A percentile compares a stretch with the other conserved stretches of the same genome.
These are phyloP conservation scores for Eutrigla gurnardus DNA, from an alignment of 2,797 vertebrate species.

Conservation along the genomic window DNA sequence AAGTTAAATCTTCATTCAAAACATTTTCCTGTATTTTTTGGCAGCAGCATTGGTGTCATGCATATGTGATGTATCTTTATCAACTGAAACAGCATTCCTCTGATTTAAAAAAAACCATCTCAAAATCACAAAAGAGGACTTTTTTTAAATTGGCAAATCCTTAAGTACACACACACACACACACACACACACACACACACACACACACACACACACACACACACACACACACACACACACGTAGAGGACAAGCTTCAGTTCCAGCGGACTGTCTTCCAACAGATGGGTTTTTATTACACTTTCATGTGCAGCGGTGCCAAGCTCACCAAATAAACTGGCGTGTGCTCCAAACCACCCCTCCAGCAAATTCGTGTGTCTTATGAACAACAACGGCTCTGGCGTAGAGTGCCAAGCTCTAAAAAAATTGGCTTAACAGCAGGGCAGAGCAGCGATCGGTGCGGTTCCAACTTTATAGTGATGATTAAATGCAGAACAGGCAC, in stretches of 20 bases:
- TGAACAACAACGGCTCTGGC: constrained; percentile 69
- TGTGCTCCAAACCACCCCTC: constrained; percentile 52
- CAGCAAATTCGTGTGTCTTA: constrained; percentile 67
- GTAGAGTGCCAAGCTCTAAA: constrained; percentile 57
- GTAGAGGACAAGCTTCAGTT: constrained; percentile 37
- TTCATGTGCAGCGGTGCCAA: constrained; percentile 73
- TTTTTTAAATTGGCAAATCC: constrained; percentile 14
- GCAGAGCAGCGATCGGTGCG: constrained; percentile 26
- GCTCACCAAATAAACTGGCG: constrained; percentile 73
- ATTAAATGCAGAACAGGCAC: constrained; percentile 50
- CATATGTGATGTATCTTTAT: not conserved
- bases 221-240: not conserved
- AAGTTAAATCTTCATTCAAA: not conserved
- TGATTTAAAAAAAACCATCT: constrained; percentile 4
- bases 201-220: not conserved
- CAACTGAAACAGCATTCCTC: constrained; percentile 3
- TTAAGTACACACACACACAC: constrained; percentile 17
- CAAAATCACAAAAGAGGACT: constrained; percentile 5
- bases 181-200: constrained; percentile 15
- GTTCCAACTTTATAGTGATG: constrained; percentile 56
- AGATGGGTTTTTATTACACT: constrained; percentile 82
- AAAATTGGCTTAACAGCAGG: constrained; percentile 55
- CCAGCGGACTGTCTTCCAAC: constrained; percentile 63
- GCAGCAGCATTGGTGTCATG: not conserved
- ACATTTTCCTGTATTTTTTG: not conserved